Evolutionary conservation across 2,888 invertebrate genomes (phyloP).

Genomic region (Pristionchus exspectatus): DNA sequence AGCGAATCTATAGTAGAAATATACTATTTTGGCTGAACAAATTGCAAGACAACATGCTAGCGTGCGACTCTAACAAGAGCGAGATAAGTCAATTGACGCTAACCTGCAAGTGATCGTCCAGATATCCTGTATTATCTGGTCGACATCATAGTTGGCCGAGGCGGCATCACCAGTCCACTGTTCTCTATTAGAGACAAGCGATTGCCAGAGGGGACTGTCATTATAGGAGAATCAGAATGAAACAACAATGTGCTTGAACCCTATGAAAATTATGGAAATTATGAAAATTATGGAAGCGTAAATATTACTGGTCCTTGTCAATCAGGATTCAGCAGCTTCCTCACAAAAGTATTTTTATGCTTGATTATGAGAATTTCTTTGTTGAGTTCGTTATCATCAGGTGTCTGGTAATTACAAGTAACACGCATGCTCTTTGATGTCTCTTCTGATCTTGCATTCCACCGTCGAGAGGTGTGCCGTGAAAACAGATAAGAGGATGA

Average conservation of each 20-base stretch:
- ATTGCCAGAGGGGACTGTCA: constrained; percentile 42
- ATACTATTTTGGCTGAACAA: neutral
- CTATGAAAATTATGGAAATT: no score
- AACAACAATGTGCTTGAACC: constrained; percentile 22
- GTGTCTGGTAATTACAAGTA: no score
- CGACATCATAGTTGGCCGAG: neutral
- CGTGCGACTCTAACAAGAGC: no score
- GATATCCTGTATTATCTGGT: neutral
- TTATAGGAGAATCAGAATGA: constrained; percentile 43
- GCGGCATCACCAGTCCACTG: neutral
- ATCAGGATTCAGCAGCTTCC: no score
- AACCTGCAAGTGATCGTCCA: constrained; percentile 49
- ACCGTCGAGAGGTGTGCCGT: neutral
- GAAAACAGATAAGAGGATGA: neutral
- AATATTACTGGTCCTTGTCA: no score
- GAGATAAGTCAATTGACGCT: no score
- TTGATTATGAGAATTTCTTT: no score
- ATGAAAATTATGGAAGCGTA: no score
- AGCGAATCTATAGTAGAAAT: neutral
- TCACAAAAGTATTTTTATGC: no score
- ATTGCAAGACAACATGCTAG: no score
- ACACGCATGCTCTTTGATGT: no score
- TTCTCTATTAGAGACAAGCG: neutral
- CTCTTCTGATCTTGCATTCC: neutral
- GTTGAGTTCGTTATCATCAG: no score